Base-by-base conservation (phyloP, 1,140 invertebrate species). In the Nomia melanderi region DNA sequence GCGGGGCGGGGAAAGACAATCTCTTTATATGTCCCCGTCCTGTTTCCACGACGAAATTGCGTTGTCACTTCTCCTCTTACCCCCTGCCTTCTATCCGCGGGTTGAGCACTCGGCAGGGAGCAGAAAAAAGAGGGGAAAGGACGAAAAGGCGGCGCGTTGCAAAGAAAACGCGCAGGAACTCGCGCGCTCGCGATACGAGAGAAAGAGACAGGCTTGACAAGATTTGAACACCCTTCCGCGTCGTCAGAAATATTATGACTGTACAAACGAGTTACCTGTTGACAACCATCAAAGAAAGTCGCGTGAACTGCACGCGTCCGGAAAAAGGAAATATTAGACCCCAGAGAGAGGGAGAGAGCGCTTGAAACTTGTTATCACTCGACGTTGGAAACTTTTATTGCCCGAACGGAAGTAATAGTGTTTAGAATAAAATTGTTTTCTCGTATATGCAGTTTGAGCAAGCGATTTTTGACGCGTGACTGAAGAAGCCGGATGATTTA, bases 21-120 rank as follows among this genome's bases (percentile, higher is more conserved):
- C 82, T 77, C 82, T 84, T 84, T 84, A 83, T 79, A 75, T 74
- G 70, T 75, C 69, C 65, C 80, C 79, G 63, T 59, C 54, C 60
- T 71, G 74, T 81, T 85, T 67, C 75, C 71, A 59, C 64, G 62
- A 66, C 74, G 79, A 84, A 85, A 85, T 84, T 85, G 75, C 83
- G 57, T 85, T 85, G 82, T 85, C 83, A 85, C 66, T 62, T 79
- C 77, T 29, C 75, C 53, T 27, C 27, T 27, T 57, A 44, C 14
- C 5, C 20, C 39, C 17, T 39, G 39, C 6, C 27, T 23, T 12
- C 23, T 2, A 7, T 7, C 20, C 5, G 20, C 25, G 6, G 71
- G n/a, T 60, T 67, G 41, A 33, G 14, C 27, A 23, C 29, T 20
- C 29, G 12, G 3, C 20, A 25, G 27, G 4, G 14, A 60, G 78